Evolutionary conservation across 2,113 vertebrate species (phyloP).

Genomic region (Gallinago undulata): DNA sequence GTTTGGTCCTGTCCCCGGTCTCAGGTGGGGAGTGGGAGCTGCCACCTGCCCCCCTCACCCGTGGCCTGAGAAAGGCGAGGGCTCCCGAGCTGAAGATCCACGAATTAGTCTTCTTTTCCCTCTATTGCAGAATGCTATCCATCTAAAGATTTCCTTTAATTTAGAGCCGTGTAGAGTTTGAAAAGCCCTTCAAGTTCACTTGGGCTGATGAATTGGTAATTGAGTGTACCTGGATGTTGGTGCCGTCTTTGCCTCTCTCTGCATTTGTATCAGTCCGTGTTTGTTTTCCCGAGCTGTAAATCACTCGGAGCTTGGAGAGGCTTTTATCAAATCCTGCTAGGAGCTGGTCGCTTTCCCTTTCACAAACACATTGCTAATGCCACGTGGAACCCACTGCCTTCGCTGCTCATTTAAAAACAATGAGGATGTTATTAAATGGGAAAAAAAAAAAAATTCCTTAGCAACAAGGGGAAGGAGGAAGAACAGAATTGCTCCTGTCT

Average conservation of each 20-base stretch:
- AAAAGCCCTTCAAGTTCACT: slow-evolving; percentile 67
- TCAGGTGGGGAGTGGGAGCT: neutral
- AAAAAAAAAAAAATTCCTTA: neutral
- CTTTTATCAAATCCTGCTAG: slow-evolving; percentile 66
- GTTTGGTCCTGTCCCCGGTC: neutral
- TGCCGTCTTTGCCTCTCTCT: slow-evolving; percentile 24
- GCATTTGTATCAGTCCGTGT: slow-evolving; percentile 61
- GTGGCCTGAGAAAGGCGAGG: fast-evolving
- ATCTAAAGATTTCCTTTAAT: slow-evolving; percentile 60
- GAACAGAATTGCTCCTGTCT: slow-evolving; percentile 13
- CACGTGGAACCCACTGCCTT: slow-evolving; percentile 23
- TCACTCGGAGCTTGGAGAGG: slow-evolving; percentile 62
- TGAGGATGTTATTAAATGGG: slow-evolving; percentile 46
- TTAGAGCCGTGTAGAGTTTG: slow-evolving; percentile 58
- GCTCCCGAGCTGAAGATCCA: neutral
- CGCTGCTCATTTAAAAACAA: slow-evolving; percentile 59
- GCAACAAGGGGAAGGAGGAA: neutral
- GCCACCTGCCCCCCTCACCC: neutral
- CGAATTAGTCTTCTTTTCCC: slow-evolving; percentile 16
- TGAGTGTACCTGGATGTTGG: slow-evolving; percentile 52
- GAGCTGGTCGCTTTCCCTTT: slow-evolving; percentile 27
- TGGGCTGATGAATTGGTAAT: slow-evolving; percentile 69
- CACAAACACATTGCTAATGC: slow-evolving; percentile 55
- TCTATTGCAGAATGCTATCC: neutral
- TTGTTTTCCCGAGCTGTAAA: slow-evolving; percentile 66